These are phyloP conservation scores for Astyanax mexicanus DNA, from an alignment of 2,797 vertebrate genomes.

Conservation along the genomic window DNA sequence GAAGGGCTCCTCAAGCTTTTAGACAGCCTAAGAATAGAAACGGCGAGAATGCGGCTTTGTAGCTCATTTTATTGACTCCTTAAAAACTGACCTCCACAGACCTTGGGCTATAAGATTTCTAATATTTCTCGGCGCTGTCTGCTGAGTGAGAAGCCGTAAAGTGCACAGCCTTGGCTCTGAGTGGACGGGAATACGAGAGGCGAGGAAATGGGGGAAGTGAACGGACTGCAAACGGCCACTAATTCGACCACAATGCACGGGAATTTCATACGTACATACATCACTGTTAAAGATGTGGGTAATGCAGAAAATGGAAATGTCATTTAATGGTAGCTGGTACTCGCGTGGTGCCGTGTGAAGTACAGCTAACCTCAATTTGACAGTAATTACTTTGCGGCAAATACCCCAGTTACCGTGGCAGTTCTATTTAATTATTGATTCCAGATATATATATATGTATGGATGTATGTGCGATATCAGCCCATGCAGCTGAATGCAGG, in stretches of 20 bases:
- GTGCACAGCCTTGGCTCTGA: slow-evolving; percentile 1
- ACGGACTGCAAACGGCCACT: slow-evolving; percentile 21
- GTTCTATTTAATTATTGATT: not conserved
- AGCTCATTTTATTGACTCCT: slow-evolving; percentile 37
- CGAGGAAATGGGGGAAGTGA: slow-evolving; percentile 19
- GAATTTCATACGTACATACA: not conserved
- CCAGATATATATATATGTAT: not conserved
- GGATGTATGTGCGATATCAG: not conserved
- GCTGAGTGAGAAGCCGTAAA: slow-evolving; percentile 33
- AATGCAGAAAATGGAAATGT: not conserved
- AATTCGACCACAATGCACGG: not conserved
- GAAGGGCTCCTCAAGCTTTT: slow-evolving; percentile 18
- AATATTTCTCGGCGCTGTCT: slow-evolving; percentile 40
- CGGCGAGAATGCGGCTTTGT: slow-evolving; percentile 13
- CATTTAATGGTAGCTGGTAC: slow-evolving; percentile 5
- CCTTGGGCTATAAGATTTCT: slow-evolving; percentile 37
- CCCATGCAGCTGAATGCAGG: not conserved
- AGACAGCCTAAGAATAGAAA: slow-evolving; percentile 36
- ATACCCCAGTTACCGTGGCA: not conserved
- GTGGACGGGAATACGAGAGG: slow-evolving; percentile 10
- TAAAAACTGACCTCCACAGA: slow-evolving; percentile 46
- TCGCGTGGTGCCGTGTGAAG: not conserved
- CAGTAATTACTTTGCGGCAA: not conserved
- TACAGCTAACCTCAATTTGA: not conserved
- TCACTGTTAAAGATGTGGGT: not conserved